Evolutionary conservation across 1,140 invertebrate species (phyloP), one percentile per base, ranked within the genome.

Genomic region (Diachasma alloeum): DNA sequence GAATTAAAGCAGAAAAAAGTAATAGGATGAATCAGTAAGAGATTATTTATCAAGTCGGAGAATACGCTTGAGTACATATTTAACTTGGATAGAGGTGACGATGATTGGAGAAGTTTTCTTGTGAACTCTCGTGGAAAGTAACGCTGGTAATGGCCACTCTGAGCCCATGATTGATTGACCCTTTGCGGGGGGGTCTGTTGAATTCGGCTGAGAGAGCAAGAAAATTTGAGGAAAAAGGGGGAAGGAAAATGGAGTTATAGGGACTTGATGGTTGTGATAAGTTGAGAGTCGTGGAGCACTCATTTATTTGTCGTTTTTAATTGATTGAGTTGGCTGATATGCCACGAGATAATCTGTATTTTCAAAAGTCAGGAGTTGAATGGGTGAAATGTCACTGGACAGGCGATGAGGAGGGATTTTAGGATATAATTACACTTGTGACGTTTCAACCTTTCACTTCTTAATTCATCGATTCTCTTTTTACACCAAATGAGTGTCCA

Each of bases 1-100:
- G 70, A 72, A 72, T 72, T 46, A 44, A 70, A 70, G 19, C 11
- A 46, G 19, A 70, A 72, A 72, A 31, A 36, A 48, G 46, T n/a
- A 15, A 56, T 72, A 53, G 53, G 6, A n/a, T n/a, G 26, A 72
- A 72, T 19, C 6, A 26, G 22, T 48, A 46, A 37, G 13, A 70
- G 5, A 46, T 70, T 72, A 72, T 72, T 31, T 68, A 39, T 68
- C n/a, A 17, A 53, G 17, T 53, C n/a, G 66, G 17, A n/a, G 17
- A n/a, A 68, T 39, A 39, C 15, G 26, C 66, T 39, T 68, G 31
- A 39, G 13, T n/a, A 39, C 39, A 10, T 68, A 42, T 37, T 68
- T 68, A 68, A 39, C 31, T 13, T 31, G 31, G 22, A 31, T 15
- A 26, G 9, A 68, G n/a, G 15, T 68, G n/a, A 68, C 31, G 22